Evolutionary conservation across 2,113 vertebrate genomes (phyloP), one percentile per base, ranked within the genome.

Genomic region (Heloderma charlesbogerti): DNA sequence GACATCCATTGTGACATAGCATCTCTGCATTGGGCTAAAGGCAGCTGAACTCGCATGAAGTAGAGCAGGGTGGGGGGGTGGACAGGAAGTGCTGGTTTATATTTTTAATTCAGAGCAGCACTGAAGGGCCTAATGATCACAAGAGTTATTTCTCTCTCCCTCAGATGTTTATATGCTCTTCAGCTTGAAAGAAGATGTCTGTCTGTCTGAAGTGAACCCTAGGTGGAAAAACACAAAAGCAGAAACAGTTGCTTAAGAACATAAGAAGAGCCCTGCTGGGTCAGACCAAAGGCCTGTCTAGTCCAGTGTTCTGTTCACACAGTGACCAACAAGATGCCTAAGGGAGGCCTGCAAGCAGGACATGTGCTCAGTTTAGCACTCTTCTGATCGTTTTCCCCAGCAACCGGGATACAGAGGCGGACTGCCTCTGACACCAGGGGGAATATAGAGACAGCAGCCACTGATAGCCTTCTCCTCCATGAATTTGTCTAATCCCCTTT

Each of bases 51-150:
- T 29, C 57, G 51, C n/a, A 60, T 40, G 31, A 31, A 86, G 31
- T 6, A 86, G 48, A 77, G n/a, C n/a, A n/a, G n/a, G n/a, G n/a
- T n/a, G n/a, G 77, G 34, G 77, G 12, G 60, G 71, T 60, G 48
- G 51, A 54, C 9, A 87, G 51, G 71, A 87, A 29, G 13, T 60
- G n/a, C 25, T 77, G 22, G 34, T 48, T 87, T 75, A 87, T 31
- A 74, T 87, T 22, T 87, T 87, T 57, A 87, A 87, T 87, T 87
- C 85, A 74, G 69, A 77, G 71, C 71, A 40, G 48, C 31, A 57
- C 34, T n/a, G 60, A 75, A 57, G 85, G 54, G n/a, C n/a, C 60
- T 87, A 75, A 87, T 57, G 48, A 60, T 60, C 54, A 60, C 71
- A 87, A 77, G 80, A 18, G 86, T 57, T 60, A n/a, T 57, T 54